Conservation (phyloP, 2,797 vertebrate genomes). For the Gila robusta region DNA sequence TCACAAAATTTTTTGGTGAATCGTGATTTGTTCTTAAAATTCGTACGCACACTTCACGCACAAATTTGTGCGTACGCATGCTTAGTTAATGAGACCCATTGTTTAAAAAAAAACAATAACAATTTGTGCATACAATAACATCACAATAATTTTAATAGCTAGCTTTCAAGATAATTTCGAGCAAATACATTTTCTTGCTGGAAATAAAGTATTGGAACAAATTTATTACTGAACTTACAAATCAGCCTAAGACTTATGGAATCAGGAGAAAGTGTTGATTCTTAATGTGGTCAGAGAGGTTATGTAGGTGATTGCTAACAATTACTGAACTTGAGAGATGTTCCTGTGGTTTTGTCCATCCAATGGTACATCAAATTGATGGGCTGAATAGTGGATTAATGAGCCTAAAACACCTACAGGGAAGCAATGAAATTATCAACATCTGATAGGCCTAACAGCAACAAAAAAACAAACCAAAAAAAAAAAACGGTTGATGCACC, state of each 20-base stretch:
- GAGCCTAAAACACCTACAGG: slow-evolving; percentile 77
- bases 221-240: background rate
- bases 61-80: too few relatives aligned
- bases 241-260: background rate
- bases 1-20: too few relatives aligned
- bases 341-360: background rate
- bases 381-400: slow-evolving; percentile 74
- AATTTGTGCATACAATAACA: background rate
- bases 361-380: slow-evolving; percentile 51
- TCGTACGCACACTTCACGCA: too few relatives aligned
- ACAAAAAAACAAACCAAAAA: background rate
- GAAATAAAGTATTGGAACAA: too few relatives aligned
- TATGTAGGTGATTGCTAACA: background rate
- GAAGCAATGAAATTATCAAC: slow-evolving; percentile 2
- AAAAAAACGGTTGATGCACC: background rate
- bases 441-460: background rate
- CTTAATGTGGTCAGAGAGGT: background rate
- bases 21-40: too few relatives aligned
- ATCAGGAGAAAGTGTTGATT: background rate
- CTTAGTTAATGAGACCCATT: too few relatives aligned
- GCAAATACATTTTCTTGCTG: background rate
- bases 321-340: background rate
- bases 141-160: background rate
- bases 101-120: background rate
- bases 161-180: background rate